Base-by-base conservation (phyloP, 2,888 invertebrate genomes). In the Pyrochroa serraticornis region DNA sequence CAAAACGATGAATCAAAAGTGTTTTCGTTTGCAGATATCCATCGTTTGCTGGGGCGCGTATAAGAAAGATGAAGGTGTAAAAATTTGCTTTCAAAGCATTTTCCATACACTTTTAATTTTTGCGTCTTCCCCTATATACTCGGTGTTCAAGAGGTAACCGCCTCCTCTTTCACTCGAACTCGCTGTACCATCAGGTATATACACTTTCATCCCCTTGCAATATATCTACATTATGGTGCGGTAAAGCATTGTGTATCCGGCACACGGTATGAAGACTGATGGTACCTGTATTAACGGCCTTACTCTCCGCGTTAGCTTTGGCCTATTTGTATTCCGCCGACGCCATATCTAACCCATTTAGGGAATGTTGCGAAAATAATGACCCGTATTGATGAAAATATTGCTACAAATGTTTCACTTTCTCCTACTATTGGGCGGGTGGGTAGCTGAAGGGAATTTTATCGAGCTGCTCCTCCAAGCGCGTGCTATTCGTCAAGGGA, bases 171-270 rank as follows among this genome's bases (percentile, higher is more conserved):
- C 31, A 37, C 39, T 33, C 39, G 48, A 32, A 35, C 22, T 35
- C 34, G 2, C 22, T 22, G 22, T 22, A 22, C 22, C 22, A 35
- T 35, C n/a, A 35, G 6, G 35, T 35, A 39, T 3, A 39, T 39
- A 8, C 51, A 30, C 38, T 52, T 38, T 45, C 46, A 47, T 51
- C 33, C 50, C 57, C 35, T 51, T 37, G 35, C 57, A 60, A 59
- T 65, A 63, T 65, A 63, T 65, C 63, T 54, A 59, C 61, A 65
- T 65, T 65, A 65, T 51, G 45, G 57, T 31, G 54, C 54, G 62
- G 60, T 44, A 45, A 58, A 50, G 59, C 52, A 59, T 60, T 58
- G 62, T 63, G 59, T 55, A 58, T 56, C 58, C 58, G 58, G 53
- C 42, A 43, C 43, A 58, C 55, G 52, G 48, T 61, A 61, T 65